Conservation (phyloP, 1,140 invertebrate genomes). For the Latrodectus geometricus region DNA sequence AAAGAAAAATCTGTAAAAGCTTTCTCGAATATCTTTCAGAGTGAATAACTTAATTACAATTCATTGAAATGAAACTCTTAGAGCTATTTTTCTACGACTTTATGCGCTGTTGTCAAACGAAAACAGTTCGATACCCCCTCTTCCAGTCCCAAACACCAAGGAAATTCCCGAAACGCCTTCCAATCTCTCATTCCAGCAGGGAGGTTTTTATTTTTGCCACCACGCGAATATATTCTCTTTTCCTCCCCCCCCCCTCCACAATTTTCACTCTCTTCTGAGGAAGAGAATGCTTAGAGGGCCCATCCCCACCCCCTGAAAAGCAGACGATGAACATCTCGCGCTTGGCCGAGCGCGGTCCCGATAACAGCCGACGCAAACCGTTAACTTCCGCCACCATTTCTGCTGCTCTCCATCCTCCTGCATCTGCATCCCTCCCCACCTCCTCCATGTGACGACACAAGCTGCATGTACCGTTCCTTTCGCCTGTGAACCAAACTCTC, state of each 20-base stretch:
- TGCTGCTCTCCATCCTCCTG: not conserved
- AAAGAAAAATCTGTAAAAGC: no score
- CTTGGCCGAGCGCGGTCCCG: constrained; percentile 32
- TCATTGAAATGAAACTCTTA: no score
- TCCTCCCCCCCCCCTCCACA: not conserved
- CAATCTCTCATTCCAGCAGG: not conserved
- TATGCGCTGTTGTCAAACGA: not conserved
- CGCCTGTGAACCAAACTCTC: not conserved
- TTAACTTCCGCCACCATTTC: constrained; percentile 39
- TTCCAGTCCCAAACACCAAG: not conserved
- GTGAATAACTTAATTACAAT: no score
- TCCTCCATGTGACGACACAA: not conserved
- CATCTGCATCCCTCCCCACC: not conserved
- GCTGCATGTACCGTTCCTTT: not conserved
- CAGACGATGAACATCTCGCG: constrained; percentile 54
- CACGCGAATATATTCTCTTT: not conserved
- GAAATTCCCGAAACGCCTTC: not conserved
- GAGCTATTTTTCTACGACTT: no score
- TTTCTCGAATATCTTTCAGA: no score
- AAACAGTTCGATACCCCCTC: not conserved
- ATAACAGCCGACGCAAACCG: constrained; percentile 45
- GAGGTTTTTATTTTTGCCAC: not conserved
- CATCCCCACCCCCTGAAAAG: not conserved
- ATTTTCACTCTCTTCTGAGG: not conserved
- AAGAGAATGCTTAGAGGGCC: no score